phyloP scores from a whole-genome alignment of 2,113 vertebrate species.

The Oxyura jamaicensis region DNA sequence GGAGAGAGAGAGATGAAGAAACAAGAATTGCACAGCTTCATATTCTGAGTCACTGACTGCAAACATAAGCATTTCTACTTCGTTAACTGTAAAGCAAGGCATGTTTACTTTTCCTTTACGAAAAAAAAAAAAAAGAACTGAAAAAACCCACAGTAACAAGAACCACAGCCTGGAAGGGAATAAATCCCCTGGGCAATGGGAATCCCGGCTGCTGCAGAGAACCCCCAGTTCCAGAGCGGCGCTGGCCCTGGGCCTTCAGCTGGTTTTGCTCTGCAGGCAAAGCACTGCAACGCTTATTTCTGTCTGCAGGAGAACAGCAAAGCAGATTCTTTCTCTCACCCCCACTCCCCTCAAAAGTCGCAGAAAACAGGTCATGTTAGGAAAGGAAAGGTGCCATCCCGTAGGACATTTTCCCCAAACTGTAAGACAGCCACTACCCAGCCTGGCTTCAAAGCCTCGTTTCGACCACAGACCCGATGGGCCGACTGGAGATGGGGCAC shows the following conservation, averaged over 20 bases:
- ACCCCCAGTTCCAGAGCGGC: slow-evolving; percentile 39
- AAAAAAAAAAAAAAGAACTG: slow-evolving; percentile 24
- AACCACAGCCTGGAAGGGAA: slow-evolving; percentile 43
- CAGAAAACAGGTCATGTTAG: neutral
- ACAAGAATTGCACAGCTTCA: slow-evolving; percentile 71
- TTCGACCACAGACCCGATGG: slow-evolving; percentile 35
- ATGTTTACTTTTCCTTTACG: slow-evolving; percentile 28
- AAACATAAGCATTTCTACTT: slow-evolving; percentile 59
- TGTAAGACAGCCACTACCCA: slow-evolving; percentile 48
- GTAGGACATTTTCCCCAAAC: slow-evolving; percentile 29
- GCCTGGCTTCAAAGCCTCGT: neutral
- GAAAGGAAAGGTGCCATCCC: slow-evolving; percentile 21
- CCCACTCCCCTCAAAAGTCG: neutral
- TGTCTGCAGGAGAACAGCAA: slow-evolving; percentile 26
- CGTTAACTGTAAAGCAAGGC: slow-evolving; percentile 48
- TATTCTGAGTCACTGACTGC: slow-evolving; percentile 70
- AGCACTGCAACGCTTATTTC: slow-evolving; percentile 17
- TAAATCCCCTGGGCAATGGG: neutral
- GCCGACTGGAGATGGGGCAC: neutral
- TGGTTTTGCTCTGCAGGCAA: slow-evolving; percentile 46
- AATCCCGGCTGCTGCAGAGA: slow-evolving; percentile 1
- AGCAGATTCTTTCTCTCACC: slow-evolving; percentile 16
- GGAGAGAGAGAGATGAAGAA: slow-evolving; percentile 9
- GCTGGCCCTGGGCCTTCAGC: slow-evolving; percentile 7
- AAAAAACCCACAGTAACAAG: slow-evolving; percentile 21